Base-by-base conservation (phyloP, 2,888 invertebrate genomes). In the Eumerus sabulonum region DNA sequence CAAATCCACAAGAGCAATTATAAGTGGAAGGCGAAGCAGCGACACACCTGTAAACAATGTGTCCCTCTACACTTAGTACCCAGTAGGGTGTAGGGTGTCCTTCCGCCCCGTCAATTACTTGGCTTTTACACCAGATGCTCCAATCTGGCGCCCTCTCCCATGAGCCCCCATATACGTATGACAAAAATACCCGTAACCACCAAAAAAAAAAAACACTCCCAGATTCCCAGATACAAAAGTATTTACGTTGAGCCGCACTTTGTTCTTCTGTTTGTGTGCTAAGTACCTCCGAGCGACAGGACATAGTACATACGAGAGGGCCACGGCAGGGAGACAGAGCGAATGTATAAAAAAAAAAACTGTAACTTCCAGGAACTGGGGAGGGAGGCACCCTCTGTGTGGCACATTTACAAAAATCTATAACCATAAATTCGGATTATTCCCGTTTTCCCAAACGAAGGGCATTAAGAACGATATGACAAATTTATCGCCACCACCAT, bases 391-490 rank as follows among this genome's bases (percentile, higher is more conserved):
- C 79, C 62, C 74, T 74, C 79, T 79, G 79, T 74, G 64, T 60
- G 79, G 79, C 79, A 79, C 79, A 79, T 79, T 79, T 74, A 74
- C 82, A 83, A 82, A 83, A 83, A 83, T 83, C 83, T 83, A 83
- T 83, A 83, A 83, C 82, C 83, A 83, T 83, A 83, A 83, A 83
- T 83, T 83, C 83, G 83, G 83, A 83, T 83, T 83, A 83, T 82
- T 83, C 82, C 82, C 64, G 74, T 79, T 79, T 79, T 68, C 68
- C 74, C 74, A 79, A 79, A 74, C 83, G 83, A 72, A 84, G 84
- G 84, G 84, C 84, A 84, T 84, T 84, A 84, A 84, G 84, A 84
- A 83, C 84, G 84, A 85, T 84, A 85, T 85, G 85, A 85, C 85
- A 85, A 84, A 85, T 85, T 85, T 85, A 85, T 86, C 84, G 84